Evolutionary conservation across 2,888 invertebrate species (phyloP).

Genomic region (Dynastes grantii): DNA sequence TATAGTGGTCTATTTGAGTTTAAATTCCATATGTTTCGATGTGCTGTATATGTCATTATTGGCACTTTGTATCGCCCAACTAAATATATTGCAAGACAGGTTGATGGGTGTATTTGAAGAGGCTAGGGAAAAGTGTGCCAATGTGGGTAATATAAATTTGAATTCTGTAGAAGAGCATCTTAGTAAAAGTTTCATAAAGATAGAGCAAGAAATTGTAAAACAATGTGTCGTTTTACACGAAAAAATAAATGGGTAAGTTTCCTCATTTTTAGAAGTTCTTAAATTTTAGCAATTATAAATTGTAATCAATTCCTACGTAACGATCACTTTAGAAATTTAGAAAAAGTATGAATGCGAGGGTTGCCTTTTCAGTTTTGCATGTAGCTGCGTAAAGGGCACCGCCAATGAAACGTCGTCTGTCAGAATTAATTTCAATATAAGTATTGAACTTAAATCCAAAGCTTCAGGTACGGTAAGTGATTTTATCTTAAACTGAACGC

Average conservation of each 20-base stretch:
- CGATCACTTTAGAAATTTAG: no score
- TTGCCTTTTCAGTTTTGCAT: no score
- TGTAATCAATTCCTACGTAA: background rate
- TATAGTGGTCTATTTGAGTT: background rate
- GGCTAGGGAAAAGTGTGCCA: no score
- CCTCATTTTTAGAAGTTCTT: background rate
- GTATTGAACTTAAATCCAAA: no score
- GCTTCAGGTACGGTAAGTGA: no score
- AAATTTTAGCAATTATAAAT: no score
- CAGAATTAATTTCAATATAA: no score
- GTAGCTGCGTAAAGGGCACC: no score
- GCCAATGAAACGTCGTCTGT: no score
- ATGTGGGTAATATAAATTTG: background rate
- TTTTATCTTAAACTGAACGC: no score
- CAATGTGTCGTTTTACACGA: conserved; percentile 3
- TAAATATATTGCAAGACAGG: conserved; percentile 29
- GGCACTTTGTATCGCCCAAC: conserved; percentile 22
- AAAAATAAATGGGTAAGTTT: background rate
- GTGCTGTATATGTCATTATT: conserved; percentile 33
- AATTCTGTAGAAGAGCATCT: background rate
- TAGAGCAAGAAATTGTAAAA: background rate
- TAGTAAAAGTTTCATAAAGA: no score
- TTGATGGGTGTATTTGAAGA: background rate
- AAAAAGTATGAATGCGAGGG: no score
- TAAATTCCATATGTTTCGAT: conserved; percentile 23